phyloP scores from a whole-genome alignment of 2,797 vertebrate species.

The Scomberomorus guttatus region DNA sequence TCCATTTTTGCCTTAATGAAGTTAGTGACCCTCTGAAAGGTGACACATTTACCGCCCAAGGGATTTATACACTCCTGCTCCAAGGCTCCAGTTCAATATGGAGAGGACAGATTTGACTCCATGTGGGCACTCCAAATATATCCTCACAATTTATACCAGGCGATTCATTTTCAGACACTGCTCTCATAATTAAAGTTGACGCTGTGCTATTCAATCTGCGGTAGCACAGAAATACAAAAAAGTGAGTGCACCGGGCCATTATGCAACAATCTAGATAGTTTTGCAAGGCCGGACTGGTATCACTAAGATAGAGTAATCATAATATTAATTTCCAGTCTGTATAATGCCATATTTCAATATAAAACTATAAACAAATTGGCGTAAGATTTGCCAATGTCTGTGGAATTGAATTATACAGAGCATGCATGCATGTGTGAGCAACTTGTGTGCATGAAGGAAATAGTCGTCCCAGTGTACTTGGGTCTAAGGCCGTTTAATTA shows the following conservation, averaged over 20 bases:
- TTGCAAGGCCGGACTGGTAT: conserved; percentile 3
- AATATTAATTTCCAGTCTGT: conserved; percentile 55
- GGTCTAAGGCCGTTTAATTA: conserved; percentile 81
- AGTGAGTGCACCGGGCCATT: conserved; percentile 22
- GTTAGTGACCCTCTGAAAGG: conserved; percentile 90
- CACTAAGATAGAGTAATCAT: background rate
- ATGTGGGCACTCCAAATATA: conserved; percentile 76
- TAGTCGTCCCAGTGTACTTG: conserved; percentile 40
- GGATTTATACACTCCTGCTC: conserved; percentile 87
- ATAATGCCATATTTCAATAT: background rate
- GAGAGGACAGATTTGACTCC: conserved; percentile 83
- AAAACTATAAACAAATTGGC: conserved; percentile 54
- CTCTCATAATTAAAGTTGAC: conserved; percentile 76
- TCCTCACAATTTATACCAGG: conserved; percentile 75
- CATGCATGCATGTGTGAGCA: conserved; percentile 37
- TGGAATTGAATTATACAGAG: conserved; percentile 53
- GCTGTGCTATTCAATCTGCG: conserved; percentile 55
- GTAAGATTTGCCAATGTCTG: conserved; percentile 37
- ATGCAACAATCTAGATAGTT: conserved; percentile 36
- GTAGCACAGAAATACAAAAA: conserved; percentile 33
- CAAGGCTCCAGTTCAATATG: conserved; percentile 83
- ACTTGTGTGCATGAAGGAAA: conserved; percentile 51
- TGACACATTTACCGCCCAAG: conserved; percentile 88
- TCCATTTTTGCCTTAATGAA: conserved; percentile 89
- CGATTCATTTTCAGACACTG: conserved; percentile 70